These are phyloP conservation scores for Orchesella flavescens DNA, from an alignment of 2,888 invertebrate genomes.

Conservation along the genomic window DNA sequence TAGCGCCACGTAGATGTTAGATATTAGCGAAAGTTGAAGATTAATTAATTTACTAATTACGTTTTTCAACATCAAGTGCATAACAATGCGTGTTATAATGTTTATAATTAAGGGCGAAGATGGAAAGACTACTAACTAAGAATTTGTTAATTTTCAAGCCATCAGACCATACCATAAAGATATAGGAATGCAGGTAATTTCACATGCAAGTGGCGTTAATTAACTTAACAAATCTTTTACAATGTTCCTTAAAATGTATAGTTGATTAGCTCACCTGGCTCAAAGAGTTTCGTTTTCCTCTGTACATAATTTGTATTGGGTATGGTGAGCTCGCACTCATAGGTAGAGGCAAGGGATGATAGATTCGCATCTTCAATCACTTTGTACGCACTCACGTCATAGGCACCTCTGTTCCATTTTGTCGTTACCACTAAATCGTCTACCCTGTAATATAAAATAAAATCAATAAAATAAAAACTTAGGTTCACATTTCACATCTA, in stretches of 20 bases:
- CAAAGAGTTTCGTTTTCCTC: slow-evolving; percentile 73
- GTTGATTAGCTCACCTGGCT: slow-evolving; percentile 74
- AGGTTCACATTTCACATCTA: not conserved
- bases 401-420: slow-evolving; percentile 64
- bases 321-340: slow-evolving; percentile 73
- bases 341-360: slow-evolving; percentile 69
- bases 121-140: too few relatives aligned
- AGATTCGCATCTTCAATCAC: slow-evolving; percentile 69
- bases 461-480: slow-evolving; percentile 11
- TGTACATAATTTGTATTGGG: slow-evolving; percentile 73
- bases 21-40: not conserved
- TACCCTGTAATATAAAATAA: slow-evolving; percentile 59
- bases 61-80: not conserved
- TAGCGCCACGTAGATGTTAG: too few relatives aligned
- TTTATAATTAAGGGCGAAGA: too few relatives aligned
- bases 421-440: slow-evolving; percentile 66
- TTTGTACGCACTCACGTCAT: slow-evolving; percentile 70
- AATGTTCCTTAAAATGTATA: too few relatives aligned
- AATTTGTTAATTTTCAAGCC: too few relatives aligned
- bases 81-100: too few relatives aligned
- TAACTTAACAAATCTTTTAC: too few relatives aligned
- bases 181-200: too few relatives aligned
- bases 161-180: too few relatives aligned
- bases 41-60: slow-evolving; percentile 50
- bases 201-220: too few relatives aligned